Percentiles rank a stretch among this genome's conserved stretches.
These are phyloP conservation scores for Caprella mutica DNA, from an alignment of 2,888 invertebrate species.

Conservation along the genomic window DNA sequence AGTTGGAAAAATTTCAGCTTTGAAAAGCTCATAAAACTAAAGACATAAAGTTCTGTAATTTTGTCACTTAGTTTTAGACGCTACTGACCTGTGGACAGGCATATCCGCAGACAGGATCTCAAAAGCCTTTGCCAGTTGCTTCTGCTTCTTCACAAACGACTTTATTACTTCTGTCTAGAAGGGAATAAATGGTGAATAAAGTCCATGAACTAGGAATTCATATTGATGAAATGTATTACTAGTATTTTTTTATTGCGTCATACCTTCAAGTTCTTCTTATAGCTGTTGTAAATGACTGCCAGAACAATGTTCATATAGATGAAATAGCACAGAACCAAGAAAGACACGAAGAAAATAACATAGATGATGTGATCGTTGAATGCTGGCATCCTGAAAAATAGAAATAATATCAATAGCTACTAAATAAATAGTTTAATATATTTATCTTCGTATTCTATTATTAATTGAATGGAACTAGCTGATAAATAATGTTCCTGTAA, in stretches of 20 bases:
- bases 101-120: conserved; percentile 37
- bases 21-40: no score
- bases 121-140: conserved; percentile 41
- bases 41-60: no score
- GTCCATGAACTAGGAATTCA: background rate
- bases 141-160: conserved; percentile 28
- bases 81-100: conserved; percentile 35
- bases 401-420: no score
- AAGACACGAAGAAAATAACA: conserved; percentile 42
- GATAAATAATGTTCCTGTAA: no score
- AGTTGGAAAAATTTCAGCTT: no score
- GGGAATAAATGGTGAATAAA: no score
- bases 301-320: conserved; percentile 45
- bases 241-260: background rate
- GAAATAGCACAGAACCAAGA: conserved; percentile 43
- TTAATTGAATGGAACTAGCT: no score
- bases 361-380: conserved; percentile 22
- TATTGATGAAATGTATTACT: background rate
- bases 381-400: conserved; percentile 45
- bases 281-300: conserved; percentile 45
- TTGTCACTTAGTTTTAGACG: no score
- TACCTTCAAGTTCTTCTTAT: conserved; percentile 42
- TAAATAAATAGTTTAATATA: no score
- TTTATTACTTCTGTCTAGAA: conserved; percentile 33
- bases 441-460: no score